A percentile compares a stretch with the other conserved stretches of the same genome.
Conservation (phyloP, 2,797 vertebrate species). For the Sebastes baramenuke region DNA sequence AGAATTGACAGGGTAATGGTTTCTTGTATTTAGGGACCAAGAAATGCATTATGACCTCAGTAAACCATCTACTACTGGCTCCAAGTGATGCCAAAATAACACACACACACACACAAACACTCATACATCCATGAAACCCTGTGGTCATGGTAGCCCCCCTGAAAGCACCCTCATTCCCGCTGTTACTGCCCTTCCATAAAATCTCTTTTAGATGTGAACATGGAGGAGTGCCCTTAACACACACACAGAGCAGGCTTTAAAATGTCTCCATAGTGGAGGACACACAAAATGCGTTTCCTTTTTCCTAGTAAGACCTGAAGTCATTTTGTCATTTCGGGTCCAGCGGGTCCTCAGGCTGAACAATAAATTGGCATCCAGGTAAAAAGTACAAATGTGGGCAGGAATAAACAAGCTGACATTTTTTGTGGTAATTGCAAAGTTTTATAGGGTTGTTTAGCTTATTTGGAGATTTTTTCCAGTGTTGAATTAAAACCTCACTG, state of each 20-base stretch:
- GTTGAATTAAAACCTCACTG: conserved; percentile 39
- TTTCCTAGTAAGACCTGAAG: not conserved
- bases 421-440: conserved; percentile 30
- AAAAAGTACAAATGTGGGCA: not conserved
- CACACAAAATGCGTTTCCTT: not conserved
- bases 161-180: conserved; percentile 21
- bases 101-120: not conserved
- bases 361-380: conserved; percentile 6
- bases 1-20: conserved; percentile 53
- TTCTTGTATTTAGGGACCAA: conserved; percentile 51
- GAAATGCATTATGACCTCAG: conserved; percentile 51
- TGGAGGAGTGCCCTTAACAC: not conserved
- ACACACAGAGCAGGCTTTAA: not conserved
- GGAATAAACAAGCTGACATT: conserved; percentile 18
- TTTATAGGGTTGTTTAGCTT: conserved; percentile 52
- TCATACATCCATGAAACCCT: conserved; percentile 5
- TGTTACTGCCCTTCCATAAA: conserved; percentile 33
- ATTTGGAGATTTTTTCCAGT: conserved; percentile 43
- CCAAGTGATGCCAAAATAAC: conserved; percentile 16
- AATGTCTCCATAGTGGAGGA: conserved; percentile 1
- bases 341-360: conserved; percentile 8
- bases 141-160: not conserved
- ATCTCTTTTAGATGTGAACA: conserved; percentile 19
- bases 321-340: conserved; percentile 1
- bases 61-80: conserved; percentile 23